Evolutionary conservation across 2,888 invertebrate species (phyloP).

Genomic region (Podabrus alpinus): DNA sequence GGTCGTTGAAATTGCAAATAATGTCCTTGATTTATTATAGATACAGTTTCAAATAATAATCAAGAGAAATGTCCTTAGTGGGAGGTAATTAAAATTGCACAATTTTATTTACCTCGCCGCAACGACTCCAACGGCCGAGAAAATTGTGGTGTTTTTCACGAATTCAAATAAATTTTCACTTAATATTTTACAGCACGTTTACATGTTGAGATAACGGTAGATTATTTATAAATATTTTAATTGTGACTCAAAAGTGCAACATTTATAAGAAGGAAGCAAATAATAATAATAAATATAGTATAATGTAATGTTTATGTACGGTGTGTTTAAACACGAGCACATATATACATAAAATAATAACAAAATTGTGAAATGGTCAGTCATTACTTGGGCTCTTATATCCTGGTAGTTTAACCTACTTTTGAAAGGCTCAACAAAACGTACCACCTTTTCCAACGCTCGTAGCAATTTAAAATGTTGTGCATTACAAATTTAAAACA

Average conservation of each 20-base stretch:
- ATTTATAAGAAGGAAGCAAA: background rate
- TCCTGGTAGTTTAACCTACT: conserved; percentile 52
- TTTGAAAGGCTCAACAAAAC: conserved; percentile 44
- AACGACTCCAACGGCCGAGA: background rate
- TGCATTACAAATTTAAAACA: background rate
- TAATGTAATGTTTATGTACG: background rate
- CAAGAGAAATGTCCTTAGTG: conserved; percentile 30
- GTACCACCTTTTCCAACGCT: conserved; percentile 20
- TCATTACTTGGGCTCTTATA: conserved; percentile 33
- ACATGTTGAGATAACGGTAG: conserved; percentile 11
- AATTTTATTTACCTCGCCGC: conserved; percentile 5
- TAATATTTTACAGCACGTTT: conserved; percentile 3
- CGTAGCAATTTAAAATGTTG: conserved; percentile 1
- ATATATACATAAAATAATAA: conserved; percentile 21
- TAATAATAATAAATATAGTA: background rate
- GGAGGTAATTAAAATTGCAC: conserved; percentile 22
- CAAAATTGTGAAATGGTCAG: conserved; percentile 28
- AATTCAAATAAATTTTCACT: background rate
- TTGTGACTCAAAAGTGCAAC: background rate
- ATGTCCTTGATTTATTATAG: conserved; percentile 25
- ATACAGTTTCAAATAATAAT: conserved; percentile 6
- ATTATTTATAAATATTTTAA: conserved; percentile 5
- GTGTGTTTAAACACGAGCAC: conserved; percentile 2
- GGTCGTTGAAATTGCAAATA: conserved; percentile 20
- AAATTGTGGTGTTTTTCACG: background rate